Base-by-base conservation (phyloP, 2,888 invertebrate species). In the Aethes cnicana region DNA sequence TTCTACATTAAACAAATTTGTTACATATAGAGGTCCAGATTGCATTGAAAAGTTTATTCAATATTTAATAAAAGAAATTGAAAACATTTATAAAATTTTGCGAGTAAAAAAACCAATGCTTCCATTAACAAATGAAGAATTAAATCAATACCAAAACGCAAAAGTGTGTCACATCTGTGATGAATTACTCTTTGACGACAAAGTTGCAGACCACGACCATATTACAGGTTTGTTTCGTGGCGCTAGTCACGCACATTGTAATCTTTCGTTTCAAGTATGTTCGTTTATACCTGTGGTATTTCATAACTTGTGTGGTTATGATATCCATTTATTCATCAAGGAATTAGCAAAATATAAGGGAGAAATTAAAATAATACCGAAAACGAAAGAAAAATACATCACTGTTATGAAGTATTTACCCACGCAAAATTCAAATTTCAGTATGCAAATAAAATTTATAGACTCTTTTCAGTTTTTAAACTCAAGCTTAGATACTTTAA, bases 311-410 rank as follows among this genome's bases (percentile, higher is more conserved):
- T 17, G 41, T 5, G 47, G 47, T n/a, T 49, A 42, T 35, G 49
- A 35, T 9, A 9, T 5, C 9, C 33, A 36, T 21, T 36, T 36
- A 4, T 21, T 36, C 21, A 36, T 36, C 6, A 12, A 36, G 21
- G 36, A 36, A 18, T 36, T 36, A 20, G 9, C 20, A 20, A 36
- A 36, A 3, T 20, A 11, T 21, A 12, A n/a, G 11, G n/a, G 17
- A 9, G 6, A 4, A 8, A 36, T 36, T 4, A 4, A 36, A 8
- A 12, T 36, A 7, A 36, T 36, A 9, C 33, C 33, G 2, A 35
- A 46, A 52, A 46, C 25, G 1, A 52, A 50, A 32, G 52, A 52
- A 48, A 54, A 53, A 4, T 53, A 47, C 9, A 7, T 54, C 14
- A 37, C 39, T 11, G 9, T 54, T 3, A 49, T 44, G 7, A 55